Evolutionary conservation across 2,797 vertebrate genomes (phyloP), one percentile per base, ranked within the genome.

Genomic region (Moxostoma hubbsi): DNA sequence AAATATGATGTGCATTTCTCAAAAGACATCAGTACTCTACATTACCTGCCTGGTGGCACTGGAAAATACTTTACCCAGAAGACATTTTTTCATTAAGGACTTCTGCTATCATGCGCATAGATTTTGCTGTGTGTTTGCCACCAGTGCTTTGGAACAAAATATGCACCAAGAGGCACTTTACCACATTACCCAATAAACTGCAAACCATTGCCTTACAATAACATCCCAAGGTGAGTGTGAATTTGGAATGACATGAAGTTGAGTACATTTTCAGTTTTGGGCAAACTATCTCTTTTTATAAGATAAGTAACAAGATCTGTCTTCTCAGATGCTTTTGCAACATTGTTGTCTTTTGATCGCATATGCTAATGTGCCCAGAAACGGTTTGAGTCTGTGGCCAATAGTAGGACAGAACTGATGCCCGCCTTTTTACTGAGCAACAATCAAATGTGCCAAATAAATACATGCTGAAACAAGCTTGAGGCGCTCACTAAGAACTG

Each of bases 51-150:
- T 65, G 12, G 16, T 24, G n/a, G 10, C 55, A 86, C 85, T 84
- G 85, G 87, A 88, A 86, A 79, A 84, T 69, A 66, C 80, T 80
- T 88, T 73, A 85, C 73, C 84, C 84, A 86, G 49, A 82, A 74
- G 68, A 69, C 82, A 80, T 18, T 64, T 69, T 51, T 61, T 53
- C n/a, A 69, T 59, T 8, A 7, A 55, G 54, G 57, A 73, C 59
- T 57, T 8, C 36, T 36, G 36, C 36, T 36, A 36, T 36, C 36
- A 36, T 36, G 36, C 36, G 4, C 36, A 36, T 36, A 36, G 36
- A 36, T 36, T 36, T 36, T 36, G 36, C 2, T 36, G 18, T 24
- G 18, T 24, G 18, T 24, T 24, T 24, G 18, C 18, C 18, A 24
- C 18, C 18, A 24, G 2, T 1, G 18, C 1, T 2, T 24, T 24